Evolutionary conservation across 2,113 vertebrate genomes (phyloP), one percentile per base, ranked within the genome.

Genomic region (Conger conger): DNA sequence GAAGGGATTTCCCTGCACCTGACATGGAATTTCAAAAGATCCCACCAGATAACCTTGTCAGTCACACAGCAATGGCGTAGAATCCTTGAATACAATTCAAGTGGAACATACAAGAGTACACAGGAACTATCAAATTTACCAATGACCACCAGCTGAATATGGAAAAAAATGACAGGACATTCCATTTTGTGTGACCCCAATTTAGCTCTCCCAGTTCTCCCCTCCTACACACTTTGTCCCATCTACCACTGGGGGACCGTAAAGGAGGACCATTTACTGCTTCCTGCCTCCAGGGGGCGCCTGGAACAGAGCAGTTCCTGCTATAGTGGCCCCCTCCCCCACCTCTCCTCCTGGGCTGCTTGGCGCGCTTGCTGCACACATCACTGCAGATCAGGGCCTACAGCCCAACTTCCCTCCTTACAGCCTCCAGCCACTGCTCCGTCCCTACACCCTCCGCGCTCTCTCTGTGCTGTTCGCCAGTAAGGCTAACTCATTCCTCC

Each of bases 321-420:
- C 50, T 23, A 53, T 35, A 30, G 40, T 18, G 17, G 27, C 27
- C 37, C 16, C 5, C 20, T 37, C 81, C 79, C 84, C 81, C 83
- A 23, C 30, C 82, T 33, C 36, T 37, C 42, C 76, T 86, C 79
- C 83, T 68, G 77, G 45, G 88, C 82, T 82, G 63, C 80, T 16
- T 83, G 82, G 88, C 82, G 83, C 89, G 90, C 90, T 91, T 91
- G 92, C 89, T 93, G 91, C 93, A 90, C 88, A 91, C 93, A 93
- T 87, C 90, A 93, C 92, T 94, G 91, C 90, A 89, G 93, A 30
- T 38, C 38, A 93, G 92, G 92, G 92, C 92, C 92, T 85, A 42
- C n/a, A 79, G 86, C 89, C 90, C 91, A 90, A 92, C 90, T 90
- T 91, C 87, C 92, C 93, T 86, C 88, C 89, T 88, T 81, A 83